Evolutionary conservation across 2,797 vertebrate genomes (phyloP).

Genomic region (Vireo griseus): DNA sequence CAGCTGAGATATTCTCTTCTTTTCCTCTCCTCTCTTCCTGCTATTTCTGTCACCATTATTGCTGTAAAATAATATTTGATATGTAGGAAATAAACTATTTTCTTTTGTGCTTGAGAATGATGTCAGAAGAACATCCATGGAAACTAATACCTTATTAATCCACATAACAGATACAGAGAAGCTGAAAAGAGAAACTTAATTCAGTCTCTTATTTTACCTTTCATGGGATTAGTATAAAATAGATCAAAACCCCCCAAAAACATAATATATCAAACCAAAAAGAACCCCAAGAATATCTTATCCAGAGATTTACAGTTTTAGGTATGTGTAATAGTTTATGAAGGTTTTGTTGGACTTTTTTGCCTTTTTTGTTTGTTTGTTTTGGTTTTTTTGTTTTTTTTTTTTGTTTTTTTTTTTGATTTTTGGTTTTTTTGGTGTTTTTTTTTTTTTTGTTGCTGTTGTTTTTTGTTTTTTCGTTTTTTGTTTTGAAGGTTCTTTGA

Average conservation of each 20-base stretch:
- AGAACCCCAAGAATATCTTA: neutral
- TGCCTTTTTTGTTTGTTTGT: too few relatives aligned
- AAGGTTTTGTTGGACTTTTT: neutral
- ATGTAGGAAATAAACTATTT: neutral
- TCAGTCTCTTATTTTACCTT: neutral
- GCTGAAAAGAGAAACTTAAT: neutral
- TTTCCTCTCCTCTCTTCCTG: neutral
- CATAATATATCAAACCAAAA: fast-evolving
- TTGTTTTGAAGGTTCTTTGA: neutral
- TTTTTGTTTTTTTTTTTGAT: neutral
- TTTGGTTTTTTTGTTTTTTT: too few relatives aligned
- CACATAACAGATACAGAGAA: neutral
- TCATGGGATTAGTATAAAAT: neutral
- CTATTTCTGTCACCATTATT: neutral
- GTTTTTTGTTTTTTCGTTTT: too few relatives aligned
- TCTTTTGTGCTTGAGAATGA: neutral
- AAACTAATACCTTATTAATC: neutral
- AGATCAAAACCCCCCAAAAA: fast-evolving
- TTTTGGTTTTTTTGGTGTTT: too few relatives aligned
- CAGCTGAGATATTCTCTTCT: neutral
- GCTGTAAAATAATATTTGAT: neutral
- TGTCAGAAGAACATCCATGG: neutral
- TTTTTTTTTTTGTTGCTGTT: too few relatives aligned
- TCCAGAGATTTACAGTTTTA: neutral
- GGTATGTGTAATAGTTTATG: neutral